Evolutionary conservation across 2,888 invertebrate species (phyloP), one percentile per base, ranked within the genome.

Genomic region (Hypolimnas misippus): DNA sequence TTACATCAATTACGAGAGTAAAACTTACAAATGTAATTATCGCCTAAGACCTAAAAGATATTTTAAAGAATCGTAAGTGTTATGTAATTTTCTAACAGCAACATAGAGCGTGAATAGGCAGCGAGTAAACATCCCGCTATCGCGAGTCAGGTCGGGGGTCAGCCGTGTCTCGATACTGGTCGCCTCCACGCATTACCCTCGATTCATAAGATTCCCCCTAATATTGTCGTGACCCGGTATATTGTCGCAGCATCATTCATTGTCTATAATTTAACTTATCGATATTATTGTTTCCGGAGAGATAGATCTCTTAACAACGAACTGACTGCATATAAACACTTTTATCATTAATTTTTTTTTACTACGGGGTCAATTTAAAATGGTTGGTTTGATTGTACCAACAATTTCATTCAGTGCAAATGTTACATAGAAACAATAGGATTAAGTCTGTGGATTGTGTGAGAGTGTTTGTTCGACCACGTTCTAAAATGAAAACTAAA

Each of bases 121-220:
- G 40, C 49, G 56, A 59, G 64, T 66, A 66, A 68, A 66, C 64
- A 66, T 40, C 57, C 44, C 44, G 62, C 63, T 58, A 59, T 59
- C 56, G 44, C 61, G 53, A 56, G 62, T 57, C 57, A 51, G 59
- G 66, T 63, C 62, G 66, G 62, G 64, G 66, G 49, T 49, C 49
- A 49, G 49, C 66, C 57, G 64, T 14, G 44, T 46, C 35, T 14
- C 53, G 53, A 59, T 59, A 59, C 57, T 61, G 62, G 40, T 46
- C 50, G 33, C 59, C 57, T 60, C 21, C 65, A 63, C 59, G 57
- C 67, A 65, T 57, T 65, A 65, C 60, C 62, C 62, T 57, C 65
- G 46, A 60, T 63, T 57, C 29, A 49, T 35, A n/a, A 49, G 14
- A 49, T 14, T 52, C 21, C n/a, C 40, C 42, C 31, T 14, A 44